Evolutionary conservation across 2,113 vertebrate species (phyloP), one percentile per base, ranked within the genome.

Genomic region (Calyptomena viridis): DNA sequence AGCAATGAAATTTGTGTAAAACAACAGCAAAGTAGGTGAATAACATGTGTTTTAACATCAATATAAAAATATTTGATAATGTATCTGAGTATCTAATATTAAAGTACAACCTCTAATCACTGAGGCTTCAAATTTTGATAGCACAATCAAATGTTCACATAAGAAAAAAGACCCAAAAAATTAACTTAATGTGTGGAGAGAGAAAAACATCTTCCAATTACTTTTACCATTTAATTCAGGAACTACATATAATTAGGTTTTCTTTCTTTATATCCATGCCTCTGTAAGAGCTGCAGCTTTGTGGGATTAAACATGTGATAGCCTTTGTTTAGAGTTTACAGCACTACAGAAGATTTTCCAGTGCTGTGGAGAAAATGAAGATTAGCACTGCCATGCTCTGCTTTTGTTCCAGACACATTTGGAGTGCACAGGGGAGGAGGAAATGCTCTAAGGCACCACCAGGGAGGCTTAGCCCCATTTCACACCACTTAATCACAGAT

Each of bases 401-500:
- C 28, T 83, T 92, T 93, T 95, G 49, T 90, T 96, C 88, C 87
- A 94, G 95, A 50, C 44, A 5, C 71, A 22, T 87, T 95, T 78
- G 31, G 31, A 42, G 42, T 0, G 40, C 68, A 18, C 93, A n/a
- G 58, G 93, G 75, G 59, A 92, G 86, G 84, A 37, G 52, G 72
- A 85, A 68, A 75, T 1, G 35, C 84, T 96, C 31, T 1, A 25
- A 93, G 50, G 74, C 90, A 95, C 53, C 8, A 18, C 62, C 77
- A 93, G 46, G 91, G 87, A 47, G 53, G 74, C 78, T 97, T 91
- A 91, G 79, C 42, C 84, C 92, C 88, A 95, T 77, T 94, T 97
- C 95, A 94, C 66, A 96, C 84, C 49, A 52, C n/a, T 96, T 94
- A 90, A 95, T 94, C 94, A 87, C 40, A 93, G 74, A 64, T 93